A percentile compares a stretch with the other conserved stretches of the same genome.
Evolutionary conservation across 2,797 vertebrate species (phyloP).

Genomic region (Florisuga fusca): DNA sequence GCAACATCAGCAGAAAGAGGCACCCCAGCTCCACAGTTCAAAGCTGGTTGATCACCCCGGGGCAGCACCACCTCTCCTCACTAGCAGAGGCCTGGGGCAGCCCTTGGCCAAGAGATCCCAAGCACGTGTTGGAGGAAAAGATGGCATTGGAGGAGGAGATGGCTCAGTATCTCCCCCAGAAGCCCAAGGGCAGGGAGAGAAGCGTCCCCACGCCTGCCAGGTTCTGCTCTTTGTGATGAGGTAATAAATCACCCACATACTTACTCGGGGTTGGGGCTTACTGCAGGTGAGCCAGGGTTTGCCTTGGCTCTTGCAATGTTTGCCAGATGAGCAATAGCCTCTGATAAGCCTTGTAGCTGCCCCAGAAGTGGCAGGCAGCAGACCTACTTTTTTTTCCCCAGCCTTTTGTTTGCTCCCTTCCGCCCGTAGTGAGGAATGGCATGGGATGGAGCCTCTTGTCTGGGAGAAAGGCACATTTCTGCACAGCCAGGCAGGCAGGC

Average conservation of each 20-base stretch:
- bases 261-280: conserved; percentile 24
- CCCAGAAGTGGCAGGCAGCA: not conserved
- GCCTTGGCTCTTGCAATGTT: conserved; percentile 10
- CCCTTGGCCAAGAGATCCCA: not conserved
- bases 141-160: not conserved
- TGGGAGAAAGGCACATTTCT: not conserved
- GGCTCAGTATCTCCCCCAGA: not conserved
- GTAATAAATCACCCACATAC: conserved; percentile 33
- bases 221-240: conserved; percentile 17
- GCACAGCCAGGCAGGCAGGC: not conserved
- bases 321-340: not conserved
- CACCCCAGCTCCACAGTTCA: not conserved
- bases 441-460: not conserved
- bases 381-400: not conserved
- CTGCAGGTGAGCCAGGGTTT: not conserved
- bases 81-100: not conserved
- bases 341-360: not conserved
- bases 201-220: conserved; percentile 44
- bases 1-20: not conserved
- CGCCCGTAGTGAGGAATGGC: accelerated
- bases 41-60: not conserved
- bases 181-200: conserved; percentile 57
- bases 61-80: not conserved
- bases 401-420: not conserved
- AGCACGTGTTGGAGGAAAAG: conserved; percentile 13